Conservation (phyloP, 2,113 vertebrate genomes). For the Capreolus pygargus region DNA sequence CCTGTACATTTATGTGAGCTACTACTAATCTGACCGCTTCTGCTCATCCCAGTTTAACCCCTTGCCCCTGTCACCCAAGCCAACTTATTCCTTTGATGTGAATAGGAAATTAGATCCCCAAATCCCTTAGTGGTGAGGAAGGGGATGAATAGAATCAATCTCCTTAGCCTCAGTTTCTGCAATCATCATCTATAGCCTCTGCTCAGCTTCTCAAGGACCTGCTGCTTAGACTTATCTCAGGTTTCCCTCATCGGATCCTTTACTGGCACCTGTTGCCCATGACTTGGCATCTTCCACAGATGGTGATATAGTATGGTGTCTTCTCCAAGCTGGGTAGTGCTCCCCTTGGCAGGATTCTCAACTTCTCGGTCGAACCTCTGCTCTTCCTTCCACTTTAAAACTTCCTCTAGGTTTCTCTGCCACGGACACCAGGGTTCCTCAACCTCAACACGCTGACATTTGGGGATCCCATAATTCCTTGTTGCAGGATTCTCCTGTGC, state of each 20-base stretch:
- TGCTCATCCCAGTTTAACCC: neutral
- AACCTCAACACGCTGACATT: neutral
- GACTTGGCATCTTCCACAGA: neutral
- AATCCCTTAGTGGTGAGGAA: neutral
- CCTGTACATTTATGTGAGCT: neutral
- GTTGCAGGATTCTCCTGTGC: neutral
- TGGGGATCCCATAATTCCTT: neutral
- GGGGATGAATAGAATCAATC: neutral
- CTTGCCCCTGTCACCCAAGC: neutral
- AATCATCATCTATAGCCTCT: neutral
- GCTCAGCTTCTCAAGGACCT: neutral
- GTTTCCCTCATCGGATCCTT: neutral
- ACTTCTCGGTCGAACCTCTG: neutral
- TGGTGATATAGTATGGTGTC: neutral
- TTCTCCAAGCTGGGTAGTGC: neutral
- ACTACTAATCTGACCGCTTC: neutral
- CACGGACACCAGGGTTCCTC: neutral
- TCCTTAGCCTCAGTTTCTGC: neutral
- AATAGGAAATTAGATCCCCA: neutral
- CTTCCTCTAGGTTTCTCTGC: neutral
- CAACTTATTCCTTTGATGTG: neutral
- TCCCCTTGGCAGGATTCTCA: neutral
- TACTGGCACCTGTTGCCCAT: neutral
- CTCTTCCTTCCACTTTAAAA: neutral
- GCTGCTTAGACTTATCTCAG: neutral